These are phyloP conservation scores for Erebia aethiops DNA, from an alignment of 2,888 invertebrate genomes.

Conservation along the genomic window DNA sequence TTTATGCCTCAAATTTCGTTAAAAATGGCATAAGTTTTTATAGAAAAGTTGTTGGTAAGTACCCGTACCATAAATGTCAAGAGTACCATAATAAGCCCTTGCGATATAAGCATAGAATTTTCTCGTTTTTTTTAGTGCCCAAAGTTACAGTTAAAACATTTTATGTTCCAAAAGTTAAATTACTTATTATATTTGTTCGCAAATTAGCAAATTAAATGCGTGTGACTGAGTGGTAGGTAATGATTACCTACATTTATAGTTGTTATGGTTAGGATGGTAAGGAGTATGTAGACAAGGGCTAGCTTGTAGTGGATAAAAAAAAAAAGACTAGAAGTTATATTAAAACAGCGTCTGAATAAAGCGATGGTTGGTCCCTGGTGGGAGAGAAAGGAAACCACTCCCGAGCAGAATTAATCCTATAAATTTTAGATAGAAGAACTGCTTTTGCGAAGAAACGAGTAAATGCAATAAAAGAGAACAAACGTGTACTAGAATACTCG, in stretches of 20 bases:
- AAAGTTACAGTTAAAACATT: too few species aligned
- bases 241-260: too few species aligned
- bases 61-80: background rate
- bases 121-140: too few species aligned
- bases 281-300: too few species aligned
- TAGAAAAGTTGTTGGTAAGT: background rate
- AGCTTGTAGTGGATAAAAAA: too few species aligned
- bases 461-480: constrained; percentile 4
- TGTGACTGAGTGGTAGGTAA: too few species aligned
- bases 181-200: too few species aligned
- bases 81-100: background rate
- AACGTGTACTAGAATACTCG: background rate
- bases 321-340: background rate
- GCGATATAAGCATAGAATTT: too few species aligned
- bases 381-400: background rate
- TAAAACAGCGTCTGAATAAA: background rate
- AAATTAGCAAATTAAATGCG: too few species aligned
- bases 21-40: background rate
- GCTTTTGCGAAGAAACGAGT: constrained; percentile 1
- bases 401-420: background rate
- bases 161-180: too few species aligned
- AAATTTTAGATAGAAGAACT: background rate
- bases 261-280: too few species aligned
- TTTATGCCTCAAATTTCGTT: background rate
- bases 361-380: background rate